Conservation (phyloP, 2,797 vertebrate genomes). For the Austrolebias charrua region DNA sequence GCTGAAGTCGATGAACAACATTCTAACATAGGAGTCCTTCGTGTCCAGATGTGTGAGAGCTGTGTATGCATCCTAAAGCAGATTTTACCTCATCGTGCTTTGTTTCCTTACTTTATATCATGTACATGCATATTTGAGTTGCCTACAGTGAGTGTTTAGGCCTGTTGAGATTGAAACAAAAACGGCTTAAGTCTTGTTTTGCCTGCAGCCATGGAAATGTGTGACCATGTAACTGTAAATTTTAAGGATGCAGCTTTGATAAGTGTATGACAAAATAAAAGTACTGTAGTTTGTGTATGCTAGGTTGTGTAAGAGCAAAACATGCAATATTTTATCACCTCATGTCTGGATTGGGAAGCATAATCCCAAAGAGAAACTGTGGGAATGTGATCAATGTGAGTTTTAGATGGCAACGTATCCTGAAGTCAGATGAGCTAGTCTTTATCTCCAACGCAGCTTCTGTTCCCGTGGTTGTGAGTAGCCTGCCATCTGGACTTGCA, state of each 20-base stretch:
- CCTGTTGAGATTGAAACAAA: constrained; percentile 50
- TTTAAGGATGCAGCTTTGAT: constrained; percentile 78
- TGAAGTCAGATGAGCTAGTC: constrained; percentile 53
- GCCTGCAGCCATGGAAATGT: constrained; percentile 63
- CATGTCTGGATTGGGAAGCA: constrained; percentile 14
- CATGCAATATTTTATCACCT: constrained; percentile 20
- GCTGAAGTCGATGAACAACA: too few relatives aligned
- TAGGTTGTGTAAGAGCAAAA: constrained; percentile 31
- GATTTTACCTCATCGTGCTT: background rate
- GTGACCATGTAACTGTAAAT: constrained; percentile 83
- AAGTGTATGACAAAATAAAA: constrained; percentile 71
- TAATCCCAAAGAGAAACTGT: constrained; percentile 40
- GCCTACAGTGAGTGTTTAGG: constrained; percentile 9
- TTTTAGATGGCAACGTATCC: constrained; percentile 38
- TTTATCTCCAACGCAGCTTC: constrained; percentile 56
- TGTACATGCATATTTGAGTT: constrained; percentile 19
- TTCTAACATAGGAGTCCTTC: too few relatives aligned
- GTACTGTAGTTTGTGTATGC: constrained; percentile 5
- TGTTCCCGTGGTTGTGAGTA: constrained; percentile 52
- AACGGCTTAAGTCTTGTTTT: constrained; percentile 63
- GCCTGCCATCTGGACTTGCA: constrained; percentile 58
- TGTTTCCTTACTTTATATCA: constrained; percentile 3
- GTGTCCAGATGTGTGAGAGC: too few relatives aligned
- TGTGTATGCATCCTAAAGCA: too few relatives aligned
- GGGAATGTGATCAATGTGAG: constrained; percentile 50